Evolutionary conservation across 2,113 vertebrate genomes (phyloP).

Genomic region (Rafetus swinhoei): DNA sequence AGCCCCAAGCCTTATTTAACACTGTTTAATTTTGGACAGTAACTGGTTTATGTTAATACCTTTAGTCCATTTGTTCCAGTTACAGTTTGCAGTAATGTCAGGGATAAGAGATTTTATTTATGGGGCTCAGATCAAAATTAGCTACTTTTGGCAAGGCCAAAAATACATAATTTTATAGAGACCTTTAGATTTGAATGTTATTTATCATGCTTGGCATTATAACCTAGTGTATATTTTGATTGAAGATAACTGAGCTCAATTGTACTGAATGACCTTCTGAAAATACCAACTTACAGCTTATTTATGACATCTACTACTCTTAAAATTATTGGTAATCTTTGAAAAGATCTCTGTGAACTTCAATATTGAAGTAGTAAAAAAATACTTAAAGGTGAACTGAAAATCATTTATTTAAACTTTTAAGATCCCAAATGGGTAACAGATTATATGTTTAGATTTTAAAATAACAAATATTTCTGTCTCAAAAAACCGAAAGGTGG

Average conservation of each 20-base stretch:
- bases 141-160: background rate
- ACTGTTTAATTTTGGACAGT: background rate
- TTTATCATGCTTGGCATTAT: constrained; percentile 25
- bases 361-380: background rate
- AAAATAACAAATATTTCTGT: background rate
- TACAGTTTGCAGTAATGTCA: background rate
- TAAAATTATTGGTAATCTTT: constrained; percentile 20
- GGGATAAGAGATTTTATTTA: background rate
- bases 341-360: background rate
- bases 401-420: constrained; percentile 2
- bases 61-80: background rate
- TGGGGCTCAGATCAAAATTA: background rate
- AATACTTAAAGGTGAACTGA: background rate
- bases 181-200: constrained; percentile 42
- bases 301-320: background rate
- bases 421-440: background rate
- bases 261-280: constrained; percentile 51
- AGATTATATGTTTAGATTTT: background rate
- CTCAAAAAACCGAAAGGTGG: background rate
- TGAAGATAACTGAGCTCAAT: constrained; percentile 47
- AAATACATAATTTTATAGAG: background rate
- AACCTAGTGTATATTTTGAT: constrained; percentile 15
- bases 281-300: constrained; percentile 58
- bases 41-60: background rate
- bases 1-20: background rate